Evolutionary conservation across 2,797 vertebrate species (phyloP), one percentile per base, ranked within the genome.

Genomic region (Enteromius anoplus): DNA sequence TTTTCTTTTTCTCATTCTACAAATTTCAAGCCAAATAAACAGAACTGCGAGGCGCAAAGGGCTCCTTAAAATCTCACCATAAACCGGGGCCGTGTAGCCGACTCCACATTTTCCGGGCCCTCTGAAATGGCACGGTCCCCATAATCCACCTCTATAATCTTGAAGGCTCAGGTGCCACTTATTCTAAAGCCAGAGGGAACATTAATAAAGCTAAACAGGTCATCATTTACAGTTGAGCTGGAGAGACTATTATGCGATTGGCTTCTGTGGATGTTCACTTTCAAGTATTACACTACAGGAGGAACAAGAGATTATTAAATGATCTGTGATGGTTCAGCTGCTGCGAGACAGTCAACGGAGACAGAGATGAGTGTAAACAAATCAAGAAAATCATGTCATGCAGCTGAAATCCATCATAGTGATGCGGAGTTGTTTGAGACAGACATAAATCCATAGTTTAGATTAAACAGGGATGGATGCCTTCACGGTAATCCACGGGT

Each of bases 401-500:
- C 40, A 19, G 37, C 11, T 32, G 32, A 55, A 65, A 60, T 64
- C 45, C 58, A 55, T 85, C 80, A 80, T 10, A 51, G 69, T 51
- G 32, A 65, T 82, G 69, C 51, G 32, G 7, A 23, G 66, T 66
- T 21, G 11, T 49, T 51, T 55, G 29, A 68, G 76, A 78, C 75
- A 90, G 85, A 86, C 81, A 87, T 90, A 91, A 92, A 93, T 91
- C 92, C 92, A 92, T 88, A 89, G 92, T 91, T 92, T 75, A 91
- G 91, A 94, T 92, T 92, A 93, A 92, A 92, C 55, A 90, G 80
- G 86, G 89, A 89, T 86, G 88, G 89, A 90, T 88, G 86, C 87
- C 83, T 89, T 91, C 85, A 90, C 86, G 88, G 90, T 93, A 94
- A 91, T 89, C 85, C 88, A 83, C 82, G 72, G 42, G 23, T 19